Percentiles rank a stretch among this genome's conserved stretches.
Conservation (phyloP, 2,113 vertebrate species). For the Eublepharis macularius region DNA sequence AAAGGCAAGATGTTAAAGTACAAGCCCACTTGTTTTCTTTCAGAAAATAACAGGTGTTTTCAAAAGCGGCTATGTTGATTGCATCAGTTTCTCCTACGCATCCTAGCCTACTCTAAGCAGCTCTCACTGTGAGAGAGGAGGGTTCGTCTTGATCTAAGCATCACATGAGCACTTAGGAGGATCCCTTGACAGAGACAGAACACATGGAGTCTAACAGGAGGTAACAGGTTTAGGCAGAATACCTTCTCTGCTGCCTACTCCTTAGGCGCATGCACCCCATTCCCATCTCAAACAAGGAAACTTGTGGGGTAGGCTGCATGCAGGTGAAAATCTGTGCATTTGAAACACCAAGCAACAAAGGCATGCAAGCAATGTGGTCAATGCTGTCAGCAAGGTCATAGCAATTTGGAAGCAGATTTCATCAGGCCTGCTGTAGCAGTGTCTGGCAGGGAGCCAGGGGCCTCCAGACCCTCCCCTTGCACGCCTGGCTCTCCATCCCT, state of each 20-base stretch:
- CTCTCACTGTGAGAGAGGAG: background rate
- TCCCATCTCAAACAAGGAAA: background rate
- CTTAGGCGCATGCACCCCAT: constrained; percentile 62
- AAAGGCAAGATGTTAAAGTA: background rate
- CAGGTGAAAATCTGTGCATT: constrained; percentile 45
- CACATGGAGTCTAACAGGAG: constrained; percentile 6
- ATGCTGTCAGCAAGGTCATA: constrained; percentile 64
- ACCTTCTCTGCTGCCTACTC: background rate
- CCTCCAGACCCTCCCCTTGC: constrained; percentile 63
- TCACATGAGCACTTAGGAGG: constrained; percentile 32
- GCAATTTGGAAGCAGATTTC: constrained; percentile 65
- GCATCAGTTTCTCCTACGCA: background rate
- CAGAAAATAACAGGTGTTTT: background rate
- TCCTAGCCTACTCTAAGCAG: background rate
- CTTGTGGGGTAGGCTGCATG: constrained; percentile 50
- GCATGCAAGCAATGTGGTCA: constrained; percentile 65
- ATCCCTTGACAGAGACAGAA: constrained; percentile 47
- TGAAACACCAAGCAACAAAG: constrained; percentile 57
- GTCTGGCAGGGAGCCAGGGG: constrained; percentile 69
- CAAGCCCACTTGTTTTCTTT: background rate
- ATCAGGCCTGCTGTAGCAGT: constrained; percentile 59
- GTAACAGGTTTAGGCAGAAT: constrained; percentile 45
- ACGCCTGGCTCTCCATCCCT: constrained; percentile 76
- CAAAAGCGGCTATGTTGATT: background rate
- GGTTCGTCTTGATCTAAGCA: constrained; percentile 19